phyloP scores from a whole-genome alignment of 2,113 vertebrate genomes.

The Synodontis membranacea region DNA sequence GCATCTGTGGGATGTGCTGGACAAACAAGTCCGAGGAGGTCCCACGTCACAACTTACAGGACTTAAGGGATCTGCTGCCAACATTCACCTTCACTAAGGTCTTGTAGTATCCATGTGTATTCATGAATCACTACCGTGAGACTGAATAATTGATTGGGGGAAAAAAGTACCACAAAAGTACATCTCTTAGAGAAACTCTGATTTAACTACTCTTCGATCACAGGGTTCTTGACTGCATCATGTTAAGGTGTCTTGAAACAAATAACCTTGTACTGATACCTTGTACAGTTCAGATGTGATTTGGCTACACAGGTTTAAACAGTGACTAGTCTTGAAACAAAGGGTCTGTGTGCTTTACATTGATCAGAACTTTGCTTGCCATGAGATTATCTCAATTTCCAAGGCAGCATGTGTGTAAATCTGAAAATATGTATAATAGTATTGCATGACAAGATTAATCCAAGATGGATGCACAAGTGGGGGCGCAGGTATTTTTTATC shows the following conservation, averaged over 20 bases:
- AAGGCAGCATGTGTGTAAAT: not conserved
- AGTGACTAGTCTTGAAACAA: not conserved
- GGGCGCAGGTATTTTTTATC: not conserved
- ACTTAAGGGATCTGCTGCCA: no score
- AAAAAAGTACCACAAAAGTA: no score
- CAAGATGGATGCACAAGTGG: not conserved
- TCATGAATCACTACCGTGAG: no score
- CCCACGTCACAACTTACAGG: no score
- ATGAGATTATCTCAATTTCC: not conserved
- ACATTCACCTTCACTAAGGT: no score
- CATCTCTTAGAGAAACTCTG: no score
- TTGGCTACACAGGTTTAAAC: not conserved
- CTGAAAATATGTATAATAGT: not conserved
- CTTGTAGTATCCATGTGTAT: no score
- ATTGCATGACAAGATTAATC: not conserved
- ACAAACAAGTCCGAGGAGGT: no score
- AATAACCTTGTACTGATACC: not conserved
- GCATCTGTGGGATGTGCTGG: no score
- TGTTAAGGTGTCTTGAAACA: not conserved
- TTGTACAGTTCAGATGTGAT: not conserved
- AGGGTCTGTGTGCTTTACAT: not conserved
- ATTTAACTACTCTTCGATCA: not conserved
- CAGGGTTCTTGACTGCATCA: no score
- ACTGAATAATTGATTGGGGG: no score
- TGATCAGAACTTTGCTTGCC: not conserved